Evolutionary conservation across 1,140 invertebrate genomes (phyloP).

Genomic region (Cherax quadricarinatus): DNA sequence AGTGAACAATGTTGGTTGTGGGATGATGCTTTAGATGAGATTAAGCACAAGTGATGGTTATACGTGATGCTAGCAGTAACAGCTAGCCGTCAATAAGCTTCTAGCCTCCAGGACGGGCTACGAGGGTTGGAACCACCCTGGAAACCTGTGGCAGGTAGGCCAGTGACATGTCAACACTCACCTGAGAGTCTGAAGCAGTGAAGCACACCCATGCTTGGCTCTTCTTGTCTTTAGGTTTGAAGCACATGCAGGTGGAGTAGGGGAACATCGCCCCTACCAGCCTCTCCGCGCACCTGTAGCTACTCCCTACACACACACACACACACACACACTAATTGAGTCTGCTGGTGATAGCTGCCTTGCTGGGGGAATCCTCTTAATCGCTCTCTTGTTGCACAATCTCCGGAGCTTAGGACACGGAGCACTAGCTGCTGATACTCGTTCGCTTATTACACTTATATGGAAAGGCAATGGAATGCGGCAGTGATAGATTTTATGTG

Average conservation of each 20-base stretch:
- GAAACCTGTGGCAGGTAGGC: too few species aligned
- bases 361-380: neutral
- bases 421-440: neutral
- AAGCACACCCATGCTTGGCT: conserved; percentile 54
- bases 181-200: conserved; percentile 43
- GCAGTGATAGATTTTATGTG: neutral
- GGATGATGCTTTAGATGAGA: too few species aligned
- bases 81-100: too few species aligned
- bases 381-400: neutral
- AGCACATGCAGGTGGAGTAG: conserved; percentile 68
- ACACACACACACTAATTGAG: neutral
- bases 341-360: neutral
- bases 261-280: conserved; percentile 54
- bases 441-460: neutral
- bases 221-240: conserved; percentile 56
- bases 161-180: neutral
- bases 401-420: neutral
- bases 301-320: neutral
- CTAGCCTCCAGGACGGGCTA: too few species aligned
- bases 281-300: neutral
- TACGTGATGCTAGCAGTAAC: too few species aligned
- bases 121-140: too few species aligned
- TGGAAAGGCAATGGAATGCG: neutral
- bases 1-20: too few species aligned
- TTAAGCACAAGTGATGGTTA: too few species aligned